Evolutionary conservation across 23 tunicate species (phyloP).

Genomic region (Styela clava): DNA sequence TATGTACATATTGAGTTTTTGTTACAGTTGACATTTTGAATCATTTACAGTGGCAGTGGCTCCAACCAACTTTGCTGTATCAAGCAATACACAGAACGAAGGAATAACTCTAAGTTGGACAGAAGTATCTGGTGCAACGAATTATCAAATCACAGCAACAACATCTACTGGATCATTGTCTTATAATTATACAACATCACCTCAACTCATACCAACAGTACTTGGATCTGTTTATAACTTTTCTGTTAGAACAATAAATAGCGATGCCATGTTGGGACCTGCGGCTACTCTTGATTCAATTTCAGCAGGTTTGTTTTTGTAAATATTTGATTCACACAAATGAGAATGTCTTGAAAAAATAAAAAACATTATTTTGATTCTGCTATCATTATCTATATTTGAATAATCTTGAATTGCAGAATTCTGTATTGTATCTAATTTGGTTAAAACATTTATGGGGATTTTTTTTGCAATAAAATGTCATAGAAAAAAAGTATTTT

Average conservation of each 20-base stretch:
- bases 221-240: slow-evolving; percentile 10
- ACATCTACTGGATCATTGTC: background rate
- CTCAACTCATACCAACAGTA: background rate
- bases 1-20: too few relatives aligned
- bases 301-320: slow-evolving; percentile 9
- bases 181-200: slow-evolving; percentile 13
- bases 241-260: slow-evolving; percentile 1
- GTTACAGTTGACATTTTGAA: too few relatives aligned
- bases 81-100: slow-evolving; percentile 3
- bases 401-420: too few relatives aligned
- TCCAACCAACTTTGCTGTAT: slow-evolving; percentile 7
- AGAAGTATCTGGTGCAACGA: background rate
- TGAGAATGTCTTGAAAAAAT: background rate
- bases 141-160: background rate
- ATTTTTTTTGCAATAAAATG: too few relatives aligned
- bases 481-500: too few relatives aligned
- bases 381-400: too few relatives aligned
- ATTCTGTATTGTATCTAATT: too few relatives aligned
- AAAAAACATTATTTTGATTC: background rate
- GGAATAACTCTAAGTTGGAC: slow-evolving; percentile 15
- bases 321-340: background rate
- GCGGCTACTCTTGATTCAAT: background rate
- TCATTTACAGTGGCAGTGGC: slow-evolving; percentile 17
- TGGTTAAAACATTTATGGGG: too few relatives aligned
- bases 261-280: background rate